These are phyloP conservation scores for Ptyas mucosa DNA, from an alignment of 2,113 vertebrate genomes.

Conservation along the genomic window DNA sequence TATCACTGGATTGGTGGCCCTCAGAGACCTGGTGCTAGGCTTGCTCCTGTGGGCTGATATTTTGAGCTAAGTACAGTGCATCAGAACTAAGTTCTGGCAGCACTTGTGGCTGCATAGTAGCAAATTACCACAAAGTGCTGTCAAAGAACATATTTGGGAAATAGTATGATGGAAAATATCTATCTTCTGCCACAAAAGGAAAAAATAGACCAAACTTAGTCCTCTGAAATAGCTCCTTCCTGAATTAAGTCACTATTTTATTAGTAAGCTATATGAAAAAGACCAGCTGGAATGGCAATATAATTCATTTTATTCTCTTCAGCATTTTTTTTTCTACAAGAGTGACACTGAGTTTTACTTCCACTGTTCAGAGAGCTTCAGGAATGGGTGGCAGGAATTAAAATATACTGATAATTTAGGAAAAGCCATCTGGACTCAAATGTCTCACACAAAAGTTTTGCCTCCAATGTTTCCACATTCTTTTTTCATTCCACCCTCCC, in stretches of 20 bases:
- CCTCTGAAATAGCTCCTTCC: conserved; percentile 3
- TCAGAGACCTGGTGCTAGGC: background rate
- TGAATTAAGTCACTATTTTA: conserved; percentile 14
- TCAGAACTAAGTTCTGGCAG: conserved; percentile 1
- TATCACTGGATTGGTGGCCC: background rate
- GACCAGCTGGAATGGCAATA: conserved; percentile 27
- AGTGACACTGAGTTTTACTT: conserved; percentile 5
- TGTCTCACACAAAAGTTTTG: conserved; percentile 25
- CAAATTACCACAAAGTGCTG: conserved; percentile 31
- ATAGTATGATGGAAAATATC: conserved; percentile 33
- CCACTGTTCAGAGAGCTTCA: conserved; percentile 14
- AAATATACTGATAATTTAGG: conserved; percentile 7
- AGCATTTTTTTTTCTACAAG: background rate
- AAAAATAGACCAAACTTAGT: conserved; percentile 13
- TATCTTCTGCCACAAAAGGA: conserved; percentile 16
- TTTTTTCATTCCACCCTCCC: background rate
- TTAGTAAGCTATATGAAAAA: conserved; percentile 39
- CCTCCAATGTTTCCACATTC: conserved; percentile 20
- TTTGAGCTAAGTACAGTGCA: conserved; percentile 1
- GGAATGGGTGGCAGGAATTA: conserved; percentile 31
- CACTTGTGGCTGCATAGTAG: conserved; percentile 7
- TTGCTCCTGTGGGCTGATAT: background rate
- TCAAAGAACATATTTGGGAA: conserved; percentile 36
- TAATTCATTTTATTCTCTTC: conserved; percentile 18
- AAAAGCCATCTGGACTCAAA: conserved; percentile 4